phyloP scores from a whole-genome alignment of 2,888 invertebrate species.

The Empis stercorea region DNA sequence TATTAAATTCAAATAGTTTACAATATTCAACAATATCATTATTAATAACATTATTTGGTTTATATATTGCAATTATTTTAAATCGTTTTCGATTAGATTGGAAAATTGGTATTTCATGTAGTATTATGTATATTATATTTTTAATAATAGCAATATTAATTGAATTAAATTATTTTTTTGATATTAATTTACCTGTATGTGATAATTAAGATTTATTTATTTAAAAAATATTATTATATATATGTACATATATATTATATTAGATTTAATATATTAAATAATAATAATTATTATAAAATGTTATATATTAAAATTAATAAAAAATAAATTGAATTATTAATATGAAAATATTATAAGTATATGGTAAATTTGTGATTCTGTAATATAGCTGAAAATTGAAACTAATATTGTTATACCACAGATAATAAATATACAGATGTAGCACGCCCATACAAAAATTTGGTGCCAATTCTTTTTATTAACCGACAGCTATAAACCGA shows the following conservation, averaged over 20 bases:
- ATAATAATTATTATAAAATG: background rate
- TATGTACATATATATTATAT: background rate
- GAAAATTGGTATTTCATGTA: constrained; percentile 53
- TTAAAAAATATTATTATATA: no score
- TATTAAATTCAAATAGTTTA: constrained; percentile 62
- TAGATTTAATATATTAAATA: background rate
- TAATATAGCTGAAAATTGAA: no score
- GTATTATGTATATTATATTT: constrained; percentile 53
- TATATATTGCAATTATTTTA: constrained; percentile 50
- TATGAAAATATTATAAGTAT: no score
- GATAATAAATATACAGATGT: no score
- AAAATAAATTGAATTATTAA: no score
- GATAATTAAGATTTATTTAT: constrained; percentile 36
- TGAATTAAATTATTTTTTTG: constrained; percentile 64
- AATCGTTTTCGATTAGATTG: constrained; percentile 60
- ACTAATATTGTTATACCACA: no score
- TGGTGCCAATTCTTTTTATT: no score
- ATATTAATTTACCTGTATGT: constrained; percentile 60
- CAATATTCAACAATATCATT: constrained; percentile 63
- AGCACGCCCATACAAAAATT: no score
- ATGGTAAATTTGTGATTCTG: no score
- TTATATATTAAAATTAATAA: no score
- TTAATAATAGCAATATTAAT: constrained; percentile 55
- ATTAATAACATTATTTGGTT: constrained; percentile 54
- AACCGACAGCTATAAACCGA: no score